Conservation (phyloP, 2,113 vertebrate species). For the Etia nguti region DNA sequence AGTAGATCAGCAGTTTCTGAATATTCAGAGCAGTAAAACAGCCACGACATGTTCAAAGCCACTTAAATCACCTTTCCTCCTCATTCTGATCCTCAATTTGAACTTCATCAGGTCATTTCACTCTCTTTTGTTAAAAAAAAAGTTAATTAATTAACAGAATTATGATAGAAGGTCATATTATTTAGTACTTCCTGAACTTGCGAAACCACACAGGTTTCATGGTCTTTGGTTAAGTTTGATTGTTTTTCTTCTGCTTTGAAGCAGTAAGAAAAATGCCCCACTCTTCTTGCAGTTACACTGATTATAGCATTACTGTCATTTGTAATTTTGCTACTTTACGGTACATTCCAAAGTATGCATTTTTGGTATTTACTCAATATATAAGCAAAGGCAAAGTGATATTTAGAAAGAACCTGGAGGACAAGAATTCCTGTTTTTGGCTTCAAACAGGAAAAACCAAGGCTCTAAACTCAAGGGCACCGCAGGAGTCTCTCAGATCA, state of each 20-base stretch:
- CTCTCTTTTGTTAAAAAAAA: not conserved
- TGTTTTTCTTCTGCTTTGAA: not conserved
- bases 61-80: not conserved
- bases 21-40: not conserved
- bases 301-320: not conserved
- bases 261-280: not conserved
- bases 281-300: not conserved
- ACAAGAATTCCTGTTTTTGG: not conserved
- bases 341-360: not conserved
- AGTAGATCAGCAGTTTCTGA: not conserved
- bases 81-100: not conserved
- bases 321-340: not conserved
- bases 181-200: not conserved
- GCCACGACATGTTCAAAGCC: not conserved
- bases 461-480: constrained; percentile 50
- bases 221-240: not conserved
- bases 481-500: constrained; percentile 23
- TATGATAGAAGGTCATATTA: not conserved
- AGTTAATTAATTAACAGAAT: not conserved
- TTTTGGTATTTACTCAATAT: not conserved
- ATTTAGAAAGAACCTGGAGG: not conserved
- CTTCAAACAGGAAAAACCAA: constrained; percentile 27
- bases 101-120: not conserved
- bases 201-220: not conserved
- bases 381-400: not conserved